These are phyloP conservation scores for Nannoperca obscura DNA, from an alignment of 2,797 vertebrate genomes.

Conservation along the genomic window DNA sequence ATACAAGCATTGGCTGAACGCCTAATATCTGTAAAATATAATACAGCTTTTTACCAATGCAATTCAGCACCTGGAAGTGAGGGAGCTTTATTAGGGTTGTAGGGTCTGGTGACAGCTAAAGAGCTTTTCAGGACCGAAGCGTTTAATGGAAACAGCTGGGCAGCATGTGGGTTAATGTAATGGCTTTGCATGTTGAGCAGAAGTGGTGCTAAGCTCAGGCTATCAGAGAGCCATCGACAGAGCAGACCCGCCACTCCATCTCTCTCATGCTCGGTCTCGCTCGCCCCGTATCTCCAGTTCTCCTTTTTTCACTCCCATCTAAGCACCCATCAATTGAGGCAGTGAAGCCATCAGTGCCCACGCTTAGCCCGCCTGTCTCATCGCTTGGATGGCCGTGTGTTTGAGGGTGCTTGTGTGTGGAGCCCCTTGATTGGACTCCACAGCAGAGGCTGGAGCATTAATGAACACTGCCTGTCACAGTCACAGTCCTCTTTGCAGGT, in stretches of 20 bases:
- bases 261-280: constrained; percentile 45
- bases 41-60: constrained; percentile 22
- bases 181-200: constrained; percentile 73
- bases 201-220: constrained; percentile 64
- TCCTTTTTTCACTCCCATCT: constrained; percentile 65
- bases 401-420: constrained; percentile 71
- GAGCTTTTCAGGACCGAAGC: constrained; percentile 51
- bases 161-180: constrained; percentile 66
- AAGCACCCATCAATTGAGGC: constrained; percentile 79
- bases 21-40: constrained; percentile 43
- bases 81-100: constrained; percentile 51
- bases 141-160: constrained; percentile 74
- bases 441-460: constrained; percentile 69
- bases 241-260: constrained; percentile 55
- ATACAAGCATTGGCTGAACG: constrained; percentile 39
- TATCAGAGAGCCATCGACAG: constrained; percentile 67
- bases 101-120: constrained; percentile 53
- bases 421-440: constrained; percentile 79
- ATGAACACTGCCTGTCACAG: constrained; percentile 75
- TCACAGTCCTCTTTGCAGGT: constrained; percentile 55
- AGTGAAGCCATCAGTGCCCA: constrained; percentile 79
- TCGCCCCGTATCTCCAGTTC: constrained; percentile 53
- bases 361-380: constrained; percentile 65
- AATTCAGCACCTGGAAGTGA: constrained; percentile 57
- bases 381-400: constrained; percentile 58